Conservation (phyloP, 2,888 invertebrate species). For the Drosophila pseudotakahashii region DNA sequence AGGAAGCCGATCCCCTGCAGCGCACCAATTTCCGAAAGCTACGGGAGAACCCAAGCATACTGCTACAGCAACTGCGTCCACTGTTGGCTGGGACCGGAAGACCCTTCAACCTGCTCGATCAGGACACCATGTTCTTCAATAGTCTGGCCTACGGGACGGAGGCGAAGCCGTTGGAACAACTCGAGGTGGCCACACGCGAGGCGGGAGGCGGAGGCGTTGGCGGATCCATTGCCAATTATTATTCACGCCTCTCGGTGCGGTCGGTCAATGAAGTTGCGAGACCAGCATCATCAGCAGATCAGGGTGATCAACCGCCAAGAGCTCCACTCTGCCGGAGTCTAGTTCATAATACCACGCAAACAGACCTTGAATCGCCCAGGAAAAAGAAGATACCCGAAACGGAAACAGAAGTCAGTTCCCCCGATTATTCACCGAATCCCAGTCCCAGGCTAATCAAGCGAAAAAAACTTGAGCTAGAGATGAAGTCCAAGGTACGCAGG, state of each 20-base stretch:
- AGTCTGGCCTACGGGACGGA: constrained; percentile 52
- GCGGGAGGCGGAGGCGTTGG: constrained; percentile 8
- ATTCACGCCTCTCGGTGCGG: not conserved
- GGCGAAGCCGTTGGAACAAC: not conserved
- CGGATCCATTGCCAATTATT: not conserved
- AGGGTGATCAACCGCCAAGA: not conserved
- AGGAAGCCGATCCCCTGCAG: constrained; percentile 50
- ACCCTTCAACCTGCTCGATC: constrained; percentile 80
- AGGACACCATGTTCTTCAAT: constrained; percentile 80
- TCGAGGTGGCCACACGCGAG: constrained; percentile 5
- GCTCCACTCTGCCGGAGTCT: too few relatives aligned
- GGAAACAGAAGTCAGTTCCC: not conserved
- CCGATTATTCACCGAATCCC: not conserved
- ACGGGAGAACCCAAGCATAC: constrained; percentile 70
- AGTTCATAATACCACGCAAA: not conserved
- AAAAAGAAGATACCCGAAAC: too few relatives aligned
- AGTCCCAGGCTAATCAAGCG: not conserved
- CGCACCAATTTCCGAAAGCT: constrained; percentile 77
- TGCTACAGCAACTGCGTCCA: constrained; percentile 71
- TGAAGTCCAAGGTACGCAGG: too few relatives aligned
- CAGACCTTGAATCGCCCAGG: not conserved
- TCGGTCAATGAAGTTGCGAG: not conserved
- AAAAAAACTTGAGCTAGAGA: not conserved
- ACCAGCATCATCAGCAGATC: not conserved
- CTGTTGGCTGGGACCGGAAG: constrained; percentile 24